Base-by-base conservation (phyloP, 2,113 vertebrate genomes). In the Chaenogobius annularis region DNA sequence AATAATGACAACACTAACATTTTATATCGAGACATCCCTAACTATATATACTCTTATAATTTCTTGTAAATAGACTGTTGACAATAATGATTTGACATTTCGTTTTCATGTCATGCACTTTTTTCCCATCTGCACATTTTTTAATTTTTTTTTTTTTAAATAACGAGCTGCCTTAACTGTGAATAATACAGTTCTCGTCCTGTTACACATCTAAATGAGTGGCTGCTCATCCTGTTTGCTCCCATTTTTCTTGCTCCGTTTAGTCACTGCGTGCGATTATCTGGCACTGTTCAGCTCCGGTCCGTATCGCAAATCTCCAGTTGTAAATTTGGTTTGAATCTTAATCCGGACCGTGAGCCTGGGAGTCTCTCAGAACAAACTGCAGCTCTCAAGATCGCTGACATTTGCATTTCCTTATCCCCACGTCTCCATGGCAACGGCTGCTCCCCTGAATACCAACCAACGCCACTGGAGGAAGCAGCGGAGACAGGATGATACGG, bases 381-480 rank as follows among this genome's bases (percentile, higher is more conserved):
- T 82, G 80, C 80, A 73, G 79, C 84, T 87, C 78, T 86, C 89
- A 87, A 78, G 77, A 86, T 72, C 82, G 85, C 80, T 87, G 82
- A 88, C 88, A 84, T 90, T 87, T 86, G 87, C 88, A 89, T 91
- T 90, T 89, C 79, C 84, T 91, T 88, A 84, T 83, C 87, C 87
- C 80, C 83, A 82, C 14, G 37, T 91, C 82, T 74, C 91, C 84
- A 88, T 92, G 46, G 90, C 82, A 90, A 87, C 87, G 65, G 82
- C 84, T 86, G 89, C 90, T 89, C 88, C 86, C 86, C 71, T 84
- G 86, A 92, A 92, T 90, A 91, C 82, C 85, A 89, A 92, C 85
- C 84, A 86, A 78, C 52, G 58, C 83, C 77, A 68, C 73, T 31
- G 26, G 26, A 31, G 68, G 84, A 83, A 76, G 74, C 69, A 72